These are phyloP conservation scores for Hexactinellida sp. DNA, from an alignment of 37 sponge, comb jelly and placozoan genomes.

Conservation along the genomic window DNA sequence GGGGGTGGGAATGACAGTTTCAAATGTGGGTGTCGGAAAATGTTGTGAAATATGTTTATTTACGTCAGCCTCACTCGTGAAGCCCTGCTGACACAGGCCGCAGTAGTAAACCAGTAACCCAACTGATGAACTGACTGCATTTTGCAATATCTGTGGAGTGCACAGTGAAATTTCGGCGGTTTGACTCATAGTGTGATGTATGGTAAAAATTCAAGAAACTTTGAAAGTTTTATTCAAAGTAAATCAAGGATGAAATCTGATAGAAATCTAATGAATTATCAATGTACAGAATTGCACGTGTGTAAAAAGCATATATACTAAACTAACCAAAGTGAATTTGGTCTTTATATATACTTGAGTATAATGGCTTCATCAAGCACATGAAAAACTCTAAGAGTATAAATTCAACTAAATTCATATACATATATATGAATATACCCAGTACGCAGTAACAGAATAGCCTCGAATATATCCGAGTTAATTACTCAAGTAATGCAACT, in stretches of 20 bases:
- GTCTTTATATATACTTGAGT: slow-evolving; percentile 17
- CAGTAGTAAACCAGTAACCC: not conserved
- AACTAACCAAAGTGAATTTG: slow-evolving; percentile 10
- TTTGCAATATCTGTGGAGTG: slow-evolving; percentile 5
- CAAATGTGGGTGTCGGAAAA: not conserved
- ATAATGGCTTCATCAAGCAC: slow-evolving; percentile 17
- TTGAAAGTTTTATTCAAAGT: not conserved
- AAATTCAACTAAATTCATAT: not conserved
- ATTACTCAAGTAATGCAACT: not conserved
- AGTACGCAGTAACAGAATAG: slow-evolving; percentile 17
- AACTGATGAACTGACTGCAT: not conserved
- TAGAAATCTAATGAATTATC: not conserved
- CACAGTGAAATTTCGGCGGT: not conserved
- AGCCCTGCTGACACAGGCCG: not conserved
- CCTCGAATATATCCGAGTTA: slow-evolving; percentile 15
- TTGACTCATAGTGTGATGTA: not conserved
- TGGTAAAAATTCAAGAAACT: not conserved
- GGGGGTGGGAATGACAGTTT: not conserved
- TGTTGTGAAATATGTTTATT: slow-evolving; percentile 17
- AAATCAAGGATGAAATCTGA: not conserved
- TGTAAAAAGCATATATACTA: not conserved
- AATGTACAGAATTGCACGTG: not conserved
- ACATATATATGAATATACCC: slow-evolving; percentile 12
- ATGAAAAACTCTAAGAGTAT: slow-evolving; percentile 17
- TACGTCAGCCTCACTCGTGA: slow-evolving; percentile 10